Evolutionary conservation across 2,113 vertebrate genomes (phyloP), one percentile per base, ranked within the genome.

Genomic region (Hypanus sabinus): DNA sequence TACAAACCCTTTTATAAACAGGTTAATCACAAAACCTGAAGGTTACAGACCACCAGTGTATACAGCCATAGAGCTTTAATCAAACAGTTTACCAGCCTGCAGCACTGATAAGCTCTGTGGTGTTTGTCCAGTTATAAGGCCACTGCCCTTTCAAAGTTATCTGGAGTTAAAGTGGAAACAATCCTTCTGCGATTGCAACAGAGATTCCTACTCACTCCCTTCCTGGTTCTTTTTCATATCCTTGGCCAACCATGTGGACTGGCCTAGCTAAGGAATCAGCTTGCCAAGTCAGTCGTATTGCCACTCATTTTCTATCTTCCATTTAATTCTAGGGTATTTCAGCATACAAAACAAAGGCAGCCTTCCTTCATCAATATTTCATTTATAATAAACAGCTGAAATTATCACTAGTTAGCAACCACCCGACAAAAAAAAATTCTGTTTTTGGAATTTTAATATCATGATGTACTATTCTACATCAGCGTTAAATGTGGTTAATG

Each of bases 11-110:
- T 27, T 27, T 57, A 27, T 24, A 57, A 85, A 85, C 36, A 46
- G 22, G 3, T 85, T 57, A 60, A 27, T 57, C 46, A 60, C 22
- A 85, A 85, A 27, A 85, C 22, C 46, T 30, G 14, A 85, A 60
- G 81, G 57, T 85, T 85, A 11, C 46, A 85, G 81, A 60, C 81
- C 81, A 57, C 81, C 81, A 83, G 24, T 85, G 81, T 83, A 38
- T 27, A 22, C 80, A 83, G 22, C 18, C 0, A 60, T 60, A 85
- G 7, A 30, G 24, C 24, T 85, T 85, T 85, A 85, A 85, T 55
- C 10, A 57, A 27, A 9, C 60, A 85, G 46, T 60, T 85, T 85
- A 60, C 46, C 55, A 85, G 81, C 22, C 81, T 60, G 22, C 2
- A 60, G 81, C 46, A 57, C 46, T 57, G 46, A 85, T 85, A 85